phyloP scores from a whole-genome alignment of 2,888 invertebrate genomes.

The Lampropteryx suffumata region DNA sequence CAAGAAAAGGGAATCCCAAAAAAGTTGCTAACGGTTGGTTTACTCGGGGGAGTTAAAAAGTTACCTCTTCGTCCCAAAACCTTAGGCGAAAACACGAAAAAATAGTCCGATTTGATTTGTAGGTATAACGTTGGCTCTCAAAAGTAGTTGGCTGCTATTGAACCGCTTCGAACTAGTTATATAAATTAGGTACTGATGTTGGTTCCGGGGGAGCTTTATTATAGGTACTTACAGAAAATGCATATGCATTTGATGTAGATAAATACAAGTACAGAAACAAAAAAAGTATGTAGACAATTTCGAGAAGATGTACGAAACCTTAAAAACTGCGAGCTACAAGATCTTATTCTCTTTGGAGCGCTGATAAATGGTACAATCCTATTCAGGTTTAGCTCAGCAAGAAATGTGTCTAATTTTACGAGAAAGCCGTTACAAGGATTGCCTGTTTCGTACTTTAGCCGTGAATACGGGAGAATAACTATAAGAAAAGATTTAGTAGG shows the following conservation, averaged over 20 bases:
- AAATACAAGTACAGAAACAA: too few species aligned
- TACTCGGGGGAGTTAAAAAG: conserved; percentile 64
- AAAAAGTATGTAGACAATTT: too few species aligned
- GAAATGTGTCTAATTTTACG: background rate
- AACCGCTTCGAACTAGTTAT: background rate
- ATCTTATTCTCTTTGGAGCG: background rate
- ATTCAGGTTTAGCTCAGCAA: conserved; percentile 1
- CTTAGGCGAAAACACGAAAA: conserved; percentile 51
- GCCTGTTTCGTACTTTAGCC: background rate
- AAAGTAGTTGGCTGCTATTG: conserved; percentile 26
- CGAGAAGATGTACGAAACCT: too few species aligned
- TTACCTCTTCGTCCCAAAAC: conserved; percentile 53
- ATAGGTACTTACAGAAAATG: too few species aligned
- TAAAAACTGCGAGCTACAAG: too few species aligned
- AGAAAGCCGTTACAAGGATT: background rate
- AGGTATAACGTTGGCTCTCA: conserved; percentile 16
- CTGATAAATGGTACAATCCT: background rate
- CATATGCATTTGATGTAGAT: too few species aligned
- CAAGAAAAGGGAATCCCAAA: conserved; percentile 64
- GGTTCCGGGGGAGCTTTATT: too few species aligned
- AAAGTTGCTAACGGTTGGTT: conserved; percentile 68
- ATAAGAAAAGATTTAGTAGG: background rate
- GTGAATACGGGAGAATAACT: too few species aligned
- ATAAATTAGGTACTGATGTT: too few species aligned
- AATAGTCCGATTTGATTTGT: conserved; percentile 55